Evolutionary conservation across 2,888 invertebrate species (phyloP).

Genomic region (Nephrotoma flavescens): DNA sequence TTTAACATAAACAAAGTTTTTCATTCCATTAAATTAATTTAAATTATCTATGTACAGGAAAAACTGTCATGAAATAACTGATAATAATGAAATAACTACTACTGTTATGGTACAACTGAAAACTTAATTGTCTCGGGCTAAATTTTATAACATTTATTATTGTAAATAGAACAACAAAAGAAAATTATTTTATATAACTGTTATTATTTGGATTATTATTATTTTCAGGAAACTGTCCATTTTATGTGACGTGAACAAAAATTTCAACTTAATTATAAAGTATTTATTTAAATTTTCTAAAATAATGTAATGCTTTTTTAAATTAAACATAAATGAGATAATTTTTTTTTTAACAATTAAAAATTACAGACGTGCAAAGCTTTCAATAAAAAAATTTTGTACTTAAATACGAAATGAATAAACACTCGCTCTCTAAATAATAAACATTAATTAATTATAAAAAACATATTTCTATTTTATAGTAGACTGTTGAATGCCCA

Average conservation of each 20-base stretch:
- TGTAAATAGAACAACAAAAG: background rate
- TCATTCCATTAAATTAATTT: background rate
- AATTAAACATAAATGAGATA: background rate
- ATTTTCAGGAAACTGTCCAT: no score
- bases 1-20: background rate
- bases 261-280: background rate
- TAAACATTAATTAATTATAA: background rate
- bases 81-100: background rate
- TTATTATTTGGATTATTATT: no score
- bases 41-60: background rate
- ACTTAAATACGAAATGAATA: background rate
- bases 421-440: background rate
- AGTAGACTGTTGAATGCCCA: slow-evolving; percentile 21
- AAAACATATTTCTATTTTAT: background rate
- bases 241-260: background rate
- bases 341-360: background rate
- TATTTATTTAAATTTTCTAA: background rate
- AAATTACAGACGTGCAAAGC: background rate
- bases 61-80: background rate
- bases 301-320: no score
- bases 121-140: background rate
- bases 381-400: background rate
- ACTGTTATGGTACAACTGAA: background rate
- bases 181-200: background rate
- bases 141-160: background rate